Evolutionary conservation across 2,797 vertebrate species (phyloP), one percentile per base, ranked within the genome.

Genomic region (Erpetoichthys calabaricus): DNA sequence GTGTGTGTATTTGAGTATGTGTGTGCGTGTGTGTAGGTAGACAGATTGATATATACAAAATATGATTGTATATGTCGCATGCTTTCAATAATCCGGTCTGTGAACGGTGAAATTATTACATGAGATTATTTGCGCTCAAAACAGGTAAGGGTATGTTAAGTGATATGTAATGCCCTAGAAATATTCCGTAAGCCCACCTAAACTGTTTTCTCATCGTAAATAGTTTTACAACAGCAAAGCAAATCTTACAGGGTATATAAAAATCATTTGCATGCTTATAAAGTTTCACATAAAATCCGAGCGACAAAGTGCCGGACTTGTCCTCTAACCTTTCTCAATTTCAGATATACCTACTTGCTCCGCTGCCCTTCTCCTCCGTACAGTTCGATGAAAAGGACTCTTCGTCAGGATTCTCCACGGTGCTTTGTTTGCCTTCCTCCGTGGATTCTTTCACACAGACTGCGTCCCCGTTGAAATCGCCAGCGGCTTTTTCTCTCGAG

Each of bases 161-260:
- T n/a, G n/a, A n/a, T n/a, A n/a, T n/a, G n/a, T n/a, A n/a, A 46
- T 51, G 51, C 41, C 10, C 43, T 10, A 42, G 63, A n/a, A 47
- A 7, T 54, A 62, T 56, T 57, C 47, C 8, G 54, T 10, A 76
- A 82, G 77, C 74, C 76, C 78, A 77, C 79, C 86, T 86, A 84
- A 86, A 87, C 85, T 77, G 81, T 75, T 86, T 89, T 88, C 83
- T 88, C 86, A 84, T 91, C 88, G 89, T 97, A 95, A 98, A 97
- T 87, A 86, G 74, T 86, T 96, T 97, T 92, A 97, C 89, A 89
- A 77, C 84, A 86, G 79, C 83, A 88, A 86, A 89, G 80, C 77
- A 88, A 87, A 89, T 87, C 89, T 93, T 94, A 93, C 87, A 86
- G 90, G 91, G 90, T 83, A 86, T 91, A 91, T 97, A 96, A 95